Evolutionary conservation across 1,140 invertebrate genomes (phyloP).

Genomic region (Drosophila nigrodunni): DNA sequence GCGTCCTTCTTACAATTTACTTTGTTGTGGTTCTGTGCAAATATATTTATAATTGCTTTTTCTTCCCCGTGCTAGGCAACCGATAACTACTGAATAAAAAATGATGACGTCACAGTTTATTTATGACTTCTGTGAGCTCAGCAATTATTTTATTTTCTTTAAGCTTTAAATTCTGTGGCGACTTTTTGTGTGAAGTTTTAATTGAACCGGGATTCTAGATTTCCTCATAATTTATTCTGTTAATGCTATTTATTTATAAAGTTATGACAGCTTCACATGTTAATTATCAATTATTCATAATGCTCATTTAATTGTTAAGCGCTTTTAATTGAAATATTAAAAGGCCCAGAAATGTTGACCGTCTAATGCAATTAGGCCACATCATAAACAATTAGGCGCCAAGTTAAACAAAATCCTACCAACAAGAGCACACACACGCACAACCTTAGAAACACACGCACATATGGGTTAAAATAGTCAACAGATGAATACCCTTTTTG

Average conservation of each 20-base stretch:
- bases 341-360: slow-evolving; percentile 26
- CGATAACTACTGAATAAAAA: slow-evolving; percentile 4
- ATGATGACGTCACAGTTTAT: slow-evolving; percentile 3
- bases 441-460: neutral
- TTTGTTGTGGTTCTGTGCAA: slow-evolving; percentile 5
- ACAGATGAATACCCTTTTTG: neutral
- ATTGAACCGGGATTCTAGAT: neutral
- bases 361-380: slow-evolving; percentile 63
- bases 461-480: neutral
- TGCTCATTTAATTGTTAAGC: slow-evolving; percentile 35
- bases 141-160: neutral
- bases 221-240: neutral
- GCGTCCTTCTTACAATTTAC: neutral
- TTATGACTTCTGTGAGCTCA: neutral
- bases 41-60: slow-evolving; percentile 68
- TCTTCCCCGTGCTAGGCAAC: slow-evolving; percentile 44
- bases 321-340: slow-evolving; percentile 43
- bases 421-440: slow-evolving; percentile 7
- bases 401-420: slow-evolving; percentile 32
- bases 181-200: neutral
- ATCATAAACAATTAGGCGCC: slow-evolving; percentile 76
- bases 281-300: slow-evolving; percentile 52
- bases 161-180: neutral
- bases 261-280: neutral
- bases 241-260: neutral